These are phyloP conservation scores for Polyommatus iphigenia DNA, from an alignment of 2,888 invertebrate genomes.

Conservation along the genomic window DNA sequence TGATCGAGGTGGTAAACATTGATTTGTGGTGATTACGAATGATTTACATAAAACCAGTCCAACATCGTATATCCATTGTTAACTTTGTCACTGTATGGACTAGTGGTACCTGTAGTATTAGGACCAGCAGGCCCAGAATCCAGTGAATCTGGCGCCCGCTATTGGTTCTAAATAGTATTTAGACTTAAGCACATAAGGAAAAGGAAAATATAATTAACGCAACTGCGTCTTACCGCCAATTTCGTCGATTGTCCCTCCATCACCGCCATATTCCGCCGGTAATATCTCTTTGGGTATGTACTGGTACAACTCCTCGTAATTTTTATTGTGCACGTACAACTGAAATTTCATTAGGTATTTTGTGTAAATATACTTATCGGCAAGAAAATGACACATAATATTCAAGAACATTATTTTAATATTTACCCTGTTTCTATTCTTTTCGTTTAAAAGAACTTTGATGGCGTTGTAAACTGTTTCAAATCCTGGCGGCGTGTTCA, in stretches of 20 bases:
- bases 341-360: constrained; percentile 49
- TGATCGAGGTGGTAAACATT: no score
- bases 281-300: constrained; percentile 79
- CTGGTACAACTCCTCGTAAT: constrained; percentile 79
- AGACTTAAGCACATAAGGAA: background rate
- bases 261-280: constrained; percentile 84
- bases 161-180: no score
- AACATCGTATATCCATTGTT: no score
- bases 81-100: no score
- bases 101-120: no score
- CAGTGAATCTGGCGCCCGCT: no score
- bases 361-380: background rate
- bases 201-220: background rate
- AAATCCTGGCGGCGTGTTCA: constrained; percentile 79
- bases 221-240: constrained; percentile 52
- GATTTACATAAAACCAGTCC: no score
- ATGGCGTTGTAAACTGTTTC: constrained; percentile 77
- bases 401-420: background rate
- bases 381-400: background rate
- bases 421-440: constrained; percentile 78
- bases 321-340: constrained; percentile 74
- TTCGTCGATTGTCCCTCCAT: constrained; percentile 74
- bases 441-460: constrained; percentile 77
- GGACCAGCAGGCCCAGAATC: no score
- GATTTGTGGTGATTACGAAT: no score